These are phyloP conservation scores for Tupaia chinensis DNA, from an alignment of 2,113 vertebrate species.

Conservation along the genomic window DNA sequence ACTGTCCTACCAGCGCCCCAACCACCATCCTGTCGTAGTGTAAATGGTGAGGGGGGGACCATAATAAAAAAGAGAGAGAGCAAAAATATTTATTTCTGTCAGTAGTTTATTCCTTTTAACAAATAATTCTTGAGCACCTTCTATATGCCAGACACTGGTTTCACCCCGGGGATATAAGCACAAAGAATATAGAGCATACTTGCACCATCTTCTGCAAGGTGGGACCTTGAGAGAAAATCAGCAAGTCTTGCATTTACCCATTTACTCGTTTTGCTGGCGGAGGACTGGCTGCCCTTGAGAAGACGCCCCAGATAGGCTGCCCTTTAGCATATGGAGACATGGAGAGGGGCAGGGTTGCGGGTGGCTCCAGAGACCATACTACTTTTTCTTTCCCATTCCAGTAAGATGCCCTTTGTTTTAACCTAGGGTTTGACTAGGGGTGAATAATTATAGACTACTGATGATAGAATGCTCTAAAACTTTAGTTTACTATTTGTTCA, in stretches of 20 bases:
- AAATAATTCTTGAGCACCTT: background rate
- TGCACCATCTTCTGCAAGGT: background rate
- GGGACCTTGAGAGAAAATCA: background rate
- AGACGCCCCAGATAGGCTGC: background rate
- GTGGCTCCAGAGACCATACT: background rate
- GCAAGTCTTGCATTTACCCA: background rate
- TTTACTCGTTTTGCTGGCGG: background rate
- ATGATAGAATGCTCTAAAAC: background rate
- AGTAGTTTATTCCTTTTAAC: background rate
- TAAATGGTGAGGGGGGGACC: background rate
- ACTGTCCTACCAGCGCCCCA: background rate
- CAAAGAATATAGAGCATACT: background rate
- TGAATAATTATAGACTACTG: background rate
- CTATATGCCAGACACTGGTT: background rate
- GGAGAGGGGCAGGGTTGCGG: too few relatives aligned
- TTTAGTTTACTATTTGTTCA: background rate
- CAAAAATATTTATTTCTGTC: constrained; percentile 8
- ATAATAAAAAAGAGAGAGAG: background rate
- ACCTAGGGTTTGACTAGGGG: background rate
- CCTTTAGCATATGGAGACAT: background rate
- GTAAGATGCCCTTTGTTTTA: background rate
- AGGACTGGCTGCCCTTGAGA: background rate
- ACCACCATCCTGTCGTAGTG: background rate
- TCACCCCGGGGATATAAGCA: background rate
- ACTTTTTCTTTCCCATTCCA: background rate